Percentiles rank a stretch among this genome's conserved stretches.
Evolutionary conservation across 2,113 vertebrate species (phyloP).

Genomic region (Odocoileus virginianus): DNA sequence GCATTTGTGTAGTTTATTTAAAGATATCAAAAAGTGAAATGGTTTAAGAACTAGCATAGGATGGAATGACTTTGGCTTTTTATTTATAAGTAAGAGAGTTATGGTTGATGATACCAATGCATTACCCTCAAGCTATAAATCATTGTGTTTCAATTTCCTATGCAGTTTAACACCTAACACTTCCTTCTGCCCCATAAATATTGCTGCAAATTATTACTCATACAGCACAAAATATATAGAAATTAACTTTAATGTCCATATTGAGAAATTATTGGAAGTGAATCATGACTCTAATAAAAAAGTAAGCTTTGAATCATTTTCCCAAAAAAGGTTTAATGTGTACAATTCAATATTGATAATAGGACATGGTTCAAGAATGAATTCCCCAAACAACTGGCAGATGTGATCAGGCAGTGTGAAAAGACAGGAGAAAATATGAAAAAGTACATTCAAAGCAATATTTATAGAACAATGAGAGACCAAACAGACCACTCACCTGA

Average conservation of each 20-base stretch:
- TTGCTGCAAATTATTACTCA: neutral
- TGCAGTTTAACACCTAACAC: neutral
- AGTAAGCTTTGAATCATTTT: neutral
- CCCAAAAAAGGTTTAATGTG: neutral
- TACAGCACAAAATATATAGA: neutral
- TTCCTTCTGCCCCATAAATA: neutral
- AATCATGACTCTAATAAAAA: neutral
- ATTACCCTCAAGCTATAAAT: neutral
- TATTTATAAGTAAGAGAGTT: neutral
- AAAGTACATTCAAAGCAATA: neutral
- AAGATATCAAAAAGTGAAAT: neutral
- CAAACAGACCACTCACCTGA: neutral
- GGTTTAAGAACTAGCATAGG: neutral
- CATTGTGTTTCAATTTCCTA: neutral
- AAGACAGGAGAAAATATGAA: neutral
- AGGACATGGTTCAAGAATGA: neutral
- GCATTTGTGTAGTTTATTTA: neutral
- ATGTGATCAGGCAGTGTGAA: neutral
- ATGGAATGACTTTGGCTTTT: neutral
- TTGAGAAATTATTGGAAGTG: neutral
- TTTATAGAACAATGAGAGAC: neutral
- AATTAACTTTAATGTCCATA: neutral
- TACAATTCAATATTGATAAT: neutral
- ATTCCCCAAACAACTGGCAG: neutral
- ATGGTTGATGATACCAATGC: neutral